Evolutionary conservation across 2,888 invertebrate genomes (phyloP), one percentile per base, ranked within the genome.

Genomic region (Smittia aterrima): DNA sequence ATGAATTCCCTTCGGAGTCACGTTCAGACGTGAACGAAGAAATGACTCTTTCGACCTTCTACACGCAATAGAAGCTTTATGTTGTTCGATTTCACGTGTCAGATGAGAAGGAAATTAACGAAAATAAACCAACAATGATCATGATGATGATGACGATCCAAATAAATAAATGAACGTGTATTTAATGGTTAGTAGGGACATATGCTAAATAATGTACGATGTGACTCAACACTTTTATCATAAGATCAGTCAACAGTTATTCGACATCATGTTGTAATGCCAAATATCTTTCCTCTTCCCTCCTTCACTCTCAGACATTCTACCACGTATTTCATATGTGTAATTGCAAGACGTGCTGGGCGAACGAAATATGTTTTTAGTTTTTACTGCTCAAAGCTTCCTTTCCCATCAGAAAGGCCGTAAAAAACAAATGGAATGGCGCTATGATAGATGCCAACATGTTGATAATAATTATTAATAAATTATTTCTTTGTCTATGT

Each of bases 381-480:
- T 22, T 58, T 20, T 9, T 22, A 22, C 20, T 18, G 20, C 58
- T 6, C 22, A 1, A 22, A 1, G 22, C 9, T 58, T 58, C 58
- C 18, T 18, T 18, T 20, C 9, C 9, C 20, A 38, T 38, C 38
- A 38, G 6, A 38, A 38, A 2, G 16, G 47, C n/a, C 47, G 47
- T 47, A n/a, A 47, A 47, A 32, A 32, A 32, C 32, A 9, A 9
- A 32, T 32, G 32, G 47, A 68, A 70, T 41, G 27, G 54, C 16
- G 54, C 54, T 70, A 53, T 70, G 53, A 70, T 54, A 70, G 41
- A 70, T 70, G 41, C 70, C 70, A 70, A 70, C 70, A 70, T 70
- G 70, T 70, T 70, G 70, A 70, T 54, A 70, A 68, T 68, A 38
- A 70, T 54, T 70, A 70, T 20, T 58, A 58, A 58, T 58, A 47